Evolutionary conservation across 2,113 vertebrate genomes (phyloP).

Genomic region (Panurus biarmicus): DNA sequence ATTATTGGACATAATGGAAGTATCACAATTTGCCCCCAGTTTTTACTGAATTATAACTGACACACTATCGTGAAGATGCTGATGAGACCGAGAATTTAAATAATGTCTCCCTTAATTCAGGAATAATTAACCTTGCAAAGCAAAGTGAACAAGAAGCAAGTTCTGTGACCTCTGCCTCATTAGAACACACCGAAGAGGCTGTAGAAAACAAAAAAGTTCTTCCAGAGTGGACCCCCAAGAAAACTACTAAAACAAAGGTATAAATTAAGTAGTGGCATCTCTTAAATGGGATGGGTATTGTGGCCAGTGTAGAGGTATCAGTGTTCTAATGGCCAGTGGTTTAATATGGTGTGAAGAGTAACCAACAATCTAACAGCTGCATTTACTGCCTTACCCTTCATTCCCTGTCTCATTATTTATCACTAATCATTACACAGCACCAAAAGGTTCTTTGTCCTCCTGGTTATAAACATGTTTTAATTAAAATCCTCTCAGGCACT

Average conservation of each 20-base stretch:
- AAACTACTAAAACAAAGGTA: conserved; percentile 61
- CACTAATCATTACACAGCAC: background rate
- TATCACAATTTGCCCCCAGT: background rate
- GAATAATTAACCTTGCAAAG: conserved; percentile 62
- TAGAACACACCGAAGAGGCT: conserved; percentile 38
- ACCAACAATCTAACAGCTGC: background rate
- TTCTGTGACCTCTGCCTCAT: conserved; percentile 50
- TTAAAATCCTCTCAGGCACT: background rate
- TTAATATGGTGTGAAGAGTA: background rate
- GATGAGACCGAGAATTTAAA: conserved; percentile 13
- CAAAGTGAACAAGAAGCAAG: conserved; percentile 38
- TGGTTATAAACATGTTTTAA: background rate
- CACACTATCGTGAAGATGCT: background rate
- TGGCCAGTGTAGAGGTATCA: background rate
- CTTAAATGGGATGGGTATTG: background rate
- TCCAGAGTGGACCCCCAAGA: conserved; percentile 49
- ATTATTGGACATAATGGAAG: background rate
- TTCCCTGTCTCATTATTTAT: background rate
- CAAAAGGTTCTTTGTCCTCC: background rate
- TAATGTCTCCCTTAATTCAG: conserved; percentile 57
- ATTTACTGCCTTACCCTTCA: background rate
- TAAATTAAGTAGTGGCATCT: background rate
- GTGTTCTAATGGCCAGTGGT: background rate
- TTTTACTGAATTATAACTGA: background rate
- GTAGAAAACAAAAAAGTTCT: conserved; percentile 21